Conservation (phyloP, 2,888 invertebrate species). For the Drosophila yooni region DNA sequence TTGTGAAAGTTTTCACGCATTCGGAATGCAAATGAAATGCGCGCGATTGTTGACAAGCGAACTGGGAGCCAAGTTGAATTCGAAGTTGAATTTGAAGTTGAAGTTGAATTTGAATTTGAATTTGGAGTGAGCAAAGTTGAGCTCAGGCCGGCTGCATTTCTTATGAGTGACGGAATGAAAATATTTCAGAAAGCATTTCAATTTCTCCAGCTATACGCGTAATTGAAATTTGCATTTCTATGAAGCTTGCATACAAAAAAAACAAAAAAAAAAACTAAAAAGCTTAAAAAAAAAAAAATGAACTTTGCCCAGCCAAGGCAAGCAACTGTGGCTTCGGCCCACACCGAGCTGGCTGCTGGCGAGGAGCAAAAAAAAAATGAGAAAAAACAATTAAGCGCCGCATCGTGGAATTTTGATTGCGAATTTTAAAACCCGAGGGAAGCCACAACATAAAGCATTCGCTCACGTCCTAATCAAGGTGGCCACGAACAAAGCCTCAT, state of each 20-base stretch:
- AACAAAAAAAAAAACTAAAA: slow-evolving; percentile 9
- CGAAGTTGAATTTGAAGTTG: slow-evolving; percentile 18
- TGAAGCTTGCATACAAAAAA: slow-evolving; percentile 50
- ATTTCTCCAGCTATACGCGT: slow-evolving; percentile 75
- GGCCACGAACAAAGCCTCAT: slow-evolving; percentile 16
- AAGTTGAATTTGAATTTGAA: slow-evolving; percentile 29
- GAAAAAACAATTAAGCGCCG: slow-evolving; percentile 74
- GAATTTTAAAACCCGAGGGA: slow-evolving; percentile 51
- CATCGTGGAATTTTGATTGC: slow-evolving; percentile 76
- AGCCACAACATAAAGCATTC: not conserved
- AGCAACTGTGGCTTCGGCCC: slow-evolving; percentile 21
- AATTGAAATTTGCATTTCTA: slow-evolving; percentile 80
- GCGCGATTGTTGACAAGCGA: slow-evolving; percentile 70
- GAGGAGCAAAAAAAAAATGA: slow-evolving; percentile 40
- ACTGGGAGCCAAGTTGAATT: slow-evolving; percentile 16
- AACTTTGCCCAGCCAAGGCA: slow-evolving; percentile 34
- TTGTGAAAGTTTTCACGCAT: slow-evolving; percentile 66
- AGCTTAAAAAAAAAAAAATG: slow-evolving; percentile 11
- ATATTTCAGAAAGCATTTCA: slow-evolving; percentile 76
- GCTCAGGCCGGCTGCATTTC: slow-evolving; percentile 67
- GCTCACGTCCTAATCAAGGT: slow-evolving; percentile 17
- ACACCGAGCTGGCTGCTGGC: slow-evolving; percentile 25
- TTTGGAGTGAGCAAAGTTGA: slow-evolving; percentile 48
- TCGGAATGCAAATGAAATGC: slow-evolving; percentile 77
- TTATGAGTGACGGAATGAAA: slow-evolving; percentile 67